These are phyloP conservation scores for Plestiodon gilberti DNA, from an alignment of 2,113 vertebrate species.

Conservation along the genomic window DNA sequence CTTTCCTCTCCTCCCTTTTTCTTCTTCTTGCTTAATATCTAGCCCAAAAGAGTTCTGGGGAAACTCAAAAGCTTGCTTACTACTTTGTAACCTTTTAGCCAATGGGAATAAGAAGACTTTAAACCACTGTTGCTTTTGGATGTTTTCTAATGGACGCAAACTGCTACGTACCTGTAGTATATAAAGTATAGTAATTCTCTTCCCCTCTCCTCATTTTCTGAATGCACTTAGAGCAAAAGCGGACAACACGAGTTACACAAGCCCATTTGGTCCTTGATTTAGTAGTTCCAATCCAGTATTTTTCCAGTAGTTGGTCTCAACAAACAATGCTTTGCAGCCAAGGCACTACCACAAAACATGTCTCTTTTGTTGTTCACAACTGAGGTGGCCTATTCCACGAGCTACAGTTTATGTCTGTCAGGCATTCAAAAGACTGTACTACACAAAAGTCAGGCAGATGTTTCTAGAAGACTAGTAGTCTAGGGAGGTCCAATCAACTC, in stretches of 20 bases:
- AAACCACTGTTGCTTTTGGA: too few species aligned
- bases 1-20: not conserved
- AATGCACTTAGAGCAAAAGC: not conserved
- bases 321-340: not conserved
- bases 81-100: not conserved
- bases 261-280: not conserved
- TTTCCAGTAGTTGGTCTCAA: not conserved
- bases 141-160: too few species aligned
- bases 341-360: not conserved
- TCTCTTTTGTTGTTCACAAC: not conserved
- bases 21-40: not conserved
- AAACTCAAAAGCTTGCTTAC: not conserved
- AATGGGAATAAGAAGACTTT: too few species aligned
- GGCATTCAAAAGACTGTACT: not conserved
- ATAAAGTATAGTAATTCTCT: not conserved
- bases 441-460: not conserved
- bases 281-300: not conserved
- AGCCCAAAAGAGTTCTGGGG: not conserved
- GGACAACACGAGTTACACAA: not conserved
- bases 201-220: too few species aligned
- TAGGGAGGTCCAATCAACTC: too few species aligned
- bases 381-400: not conserved
- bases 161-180: not conserved
- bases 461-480: not conserved
- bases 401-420: not conserved